These are phyloP conservation scores for Thalassarche chlororhynchos DNA, from an alignment of 2,113 vertebrate species.

Conservation along the genomic window DNA sequence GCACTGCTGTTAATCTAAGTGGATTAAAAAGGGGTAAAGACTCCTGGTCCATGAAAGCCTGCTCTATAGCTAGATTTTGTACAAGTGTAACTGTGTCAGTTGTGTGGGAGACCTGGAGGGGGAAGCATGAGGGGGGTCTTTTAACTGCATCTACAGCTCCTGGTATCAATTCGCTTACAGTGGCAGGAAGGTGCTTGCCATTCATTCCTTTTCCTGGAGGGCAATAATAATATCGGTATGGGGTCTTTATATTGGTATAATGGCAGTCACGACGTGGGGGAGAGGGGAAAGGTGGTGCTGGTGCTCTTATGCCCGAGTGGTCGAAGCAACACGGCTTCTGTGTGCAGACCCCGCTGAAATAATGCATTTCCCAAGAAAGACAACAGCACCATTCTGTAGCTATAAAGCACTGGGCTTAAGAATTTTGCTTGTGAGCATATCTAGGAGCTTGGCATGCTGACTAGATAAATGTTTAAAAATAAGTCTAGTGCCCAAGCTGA, in stretches of 20 bases:
- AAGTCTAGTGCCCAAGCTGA: conserved; percentile 46
- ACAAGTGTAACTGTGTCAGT: background rate
- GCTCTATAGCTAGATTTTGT: conserved; percentile 18
- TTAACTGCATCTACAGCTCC: background rate
- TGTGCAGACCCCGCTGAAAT: background rate
- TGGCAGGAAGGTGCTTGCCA: conserved; percentile 34
- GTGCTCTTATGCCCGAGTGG: background rate
- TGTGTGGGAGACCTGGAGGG: background rate
- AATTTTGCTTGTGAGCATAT: conserved; percentile 47
- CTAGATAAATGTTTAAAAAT: conserved; percentile 71
- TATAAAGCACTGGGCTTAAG: conserved; percentile 24
- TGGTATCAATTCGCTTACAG: conserved; percentile 49
- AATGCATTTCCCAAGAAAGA: background rate
- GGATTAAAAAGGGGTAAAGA: conserved; percentile 53
- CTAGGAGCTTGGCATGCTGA: conserved; percentile 54
- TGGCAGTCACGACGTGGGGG: background rate
- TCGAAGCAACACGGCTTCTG: background rate
- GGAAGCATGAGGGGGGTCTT: conserved; percentile 11
- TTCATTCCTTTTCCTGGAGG: conserved; percentile 15
- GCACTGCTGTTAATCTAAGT: conserved; percentile 46
- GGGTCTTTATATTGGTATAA: conserved; percentile 36
- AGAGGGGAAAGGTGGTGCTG: background rate
- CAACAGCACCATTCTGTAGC: background rate
- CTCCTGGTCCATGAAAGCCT: conserved; percentile 16
- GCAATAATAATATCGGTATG: conserved; percentile 17